Evolutionary conservation across 2,797 vertebrate genomes (phyloP).

Genomic region (Holocentrus rufus): DNA sequence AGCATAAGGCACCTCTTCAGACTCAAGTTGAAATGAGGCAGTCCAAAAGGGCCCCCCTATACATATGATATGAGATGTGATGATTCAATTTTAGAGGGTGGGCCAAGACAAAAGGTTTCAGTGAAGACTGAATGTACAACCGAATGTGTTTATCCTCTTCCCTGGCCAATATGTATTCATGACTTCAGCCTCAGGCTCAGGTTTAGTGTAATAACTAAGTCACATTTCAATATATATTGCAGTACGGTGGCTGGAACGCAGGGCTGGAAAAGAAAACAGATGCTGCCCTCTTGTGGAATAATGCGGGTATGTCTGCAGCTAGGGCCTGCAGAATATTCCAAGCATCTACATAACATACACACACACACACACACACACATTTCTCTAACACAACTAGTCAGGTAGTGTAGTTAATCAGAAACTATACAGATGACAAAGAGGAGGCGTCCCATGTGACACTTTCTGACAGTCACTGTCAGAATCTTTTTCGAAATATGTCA

Average conservation of each 20-base stretch:
- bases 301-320: too few species aligned
- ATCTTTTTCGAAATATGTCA: neutral
- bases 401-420: too few species aligned
- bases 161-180: conserved; percentile 69
- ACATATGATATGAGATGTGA: conserved; percentile 15
- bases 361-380: too few species aligned
- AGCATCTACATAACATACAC: neutral
- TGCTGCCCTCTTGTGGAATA: conserved; percentile 75
- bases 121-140: conserved; percentile 42
- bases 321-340: neutral
- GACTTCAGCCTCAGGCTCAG: conserved; percentile 48
- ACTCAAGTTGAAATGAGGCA: neutral
- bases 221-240: conserved; percentile 32
- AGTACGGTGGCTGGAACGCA: neutral
- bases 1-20: neutral
- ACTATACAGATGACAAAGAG: too few species aligned
- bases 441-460: too few species aligned
- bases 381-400: neutral
- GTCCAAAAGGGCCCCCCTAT: neutral
- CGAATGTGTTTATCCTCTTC: conserved; percentile 50
- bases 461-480: neutral
- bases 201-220: conserved; percentile 38
- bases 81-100: conserved; percentile 33
- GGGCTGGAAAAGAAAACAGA: conserved; percentile 35
- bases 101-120: conserved; percentile 15